phyloP scores from a whole-genome alignment of 2,113 vertebrate species.

The Ivindomyrus marchei region DNA sequence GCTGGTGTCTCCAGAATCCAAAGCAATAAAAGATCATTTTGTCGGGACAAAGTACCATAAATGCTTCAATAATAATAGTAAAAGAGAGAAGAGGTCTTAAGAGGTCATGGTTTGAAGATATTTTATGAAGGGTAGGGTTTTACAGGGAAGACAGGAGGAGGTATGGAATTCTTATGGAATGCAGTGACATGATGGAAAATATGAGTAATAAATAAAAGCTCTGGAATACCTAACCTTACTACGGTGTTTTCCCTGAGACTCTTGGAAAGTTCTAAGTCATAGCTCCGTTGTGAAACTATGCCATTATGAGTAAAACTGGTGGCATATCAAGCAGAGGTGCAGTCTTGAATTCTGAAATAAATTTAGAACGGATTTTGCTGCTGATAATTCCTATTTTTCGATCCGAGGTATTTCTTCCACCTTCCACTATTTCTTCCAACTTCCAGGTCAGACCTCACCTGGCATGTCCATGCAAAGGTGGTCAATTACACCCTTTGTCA shows the following conservation, averaged over 20 bases:
- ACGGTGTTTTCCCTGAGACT: background rate
- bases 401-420: background rate
- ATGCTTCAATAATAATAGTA: background rate
- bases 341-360: background rate
- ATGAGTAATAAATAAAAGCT: background rate
- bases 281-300: background rate
- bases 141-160: background rate
- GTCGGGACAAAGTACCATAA: background rate
- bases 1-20: background rate
- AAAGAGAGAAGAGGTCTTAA: background rate
- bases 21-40: background rate
- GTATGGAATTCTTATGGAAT: background rate
- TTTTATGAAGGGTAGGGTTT: background rate
- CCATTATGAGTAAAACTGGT: background rate
- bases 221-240: background rate
- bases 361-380: background rate
- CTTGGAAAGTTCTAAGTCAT: background rate
- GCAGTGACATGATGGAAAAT: background rate
- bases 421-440: background rate
- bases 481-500: conserved; percentile 57
- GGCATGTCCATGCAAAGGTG: conserved; percentile 77
- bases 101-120: background rate
- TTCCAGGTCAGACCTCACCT: conserved; percentile 53
- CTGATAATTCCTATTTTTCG: background rate
- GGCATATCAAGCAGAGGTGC: background rate